A percentile compares a stretch with the other conserved stretches of the same genome.
Evolutionary conservation across 2,888 invertebrate species (phyloP).

Genomic region (Thecocarcelia acutangulata): DNA sequence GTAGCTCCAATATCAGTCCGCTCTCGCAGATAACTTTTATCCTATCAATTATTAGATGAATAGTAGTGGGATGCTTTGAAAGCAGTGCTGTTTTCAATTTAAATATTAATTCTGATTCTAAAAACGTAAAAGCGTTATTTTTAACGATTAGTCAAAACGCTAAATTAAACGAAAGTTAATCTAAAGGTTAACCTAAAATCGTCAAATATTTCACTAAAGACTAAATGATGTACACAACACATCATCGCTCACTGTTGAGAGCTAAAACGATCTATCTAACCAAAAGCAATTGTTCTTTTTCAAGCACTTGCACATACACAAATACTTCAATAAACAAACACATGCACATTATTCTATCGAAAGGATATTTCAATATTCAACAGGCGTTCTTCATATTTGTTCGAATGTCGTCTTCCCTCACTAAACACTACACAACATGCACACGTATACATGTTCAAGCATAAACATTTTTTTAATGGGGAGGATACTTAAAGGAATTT

Average conservation of each 20-base stretch:
- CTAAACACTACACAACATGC: constrained; percentile 37
- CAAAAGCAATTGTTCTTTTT: constrained; percentile 10
- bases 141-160: too few species aligned
- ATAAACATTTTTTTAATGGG: constrained; percentile 25
- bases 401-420: constrained; percentile 66
- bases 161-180: too few species aligned
- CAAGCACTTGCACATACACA: constrained; percentile 5
- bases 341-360: constrained; percentile 4
- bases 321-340: constrained; percentile 25
- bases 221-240: too few species aligned
- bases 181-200: too few species aligned
- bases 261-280: constrained; percentile 27
- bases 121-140: too few species aligned
- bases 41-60: too few species aligned
- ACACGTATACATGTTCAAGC: background rate
- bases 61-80: too few species aligned
- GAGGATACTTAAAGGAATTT: constrained; percentile 79
- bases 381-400: constrained; percentile 71
- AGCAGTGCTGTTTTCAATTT: too few species aligned
- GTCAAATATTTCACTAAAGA: too few species aligned
- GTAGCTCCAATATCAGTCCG: too few species aligned
- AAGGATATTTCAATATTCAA: constrained; percentile 73
- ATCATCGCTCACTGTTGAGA: constrained; percentile 18
- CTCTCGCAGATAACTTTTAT: too few species aligned
- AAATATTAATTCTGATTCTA: too few species aligned